Base-by-base conservation (phyloP, 2,113 vertebrate species). In the Promerops cafer region DNA sequence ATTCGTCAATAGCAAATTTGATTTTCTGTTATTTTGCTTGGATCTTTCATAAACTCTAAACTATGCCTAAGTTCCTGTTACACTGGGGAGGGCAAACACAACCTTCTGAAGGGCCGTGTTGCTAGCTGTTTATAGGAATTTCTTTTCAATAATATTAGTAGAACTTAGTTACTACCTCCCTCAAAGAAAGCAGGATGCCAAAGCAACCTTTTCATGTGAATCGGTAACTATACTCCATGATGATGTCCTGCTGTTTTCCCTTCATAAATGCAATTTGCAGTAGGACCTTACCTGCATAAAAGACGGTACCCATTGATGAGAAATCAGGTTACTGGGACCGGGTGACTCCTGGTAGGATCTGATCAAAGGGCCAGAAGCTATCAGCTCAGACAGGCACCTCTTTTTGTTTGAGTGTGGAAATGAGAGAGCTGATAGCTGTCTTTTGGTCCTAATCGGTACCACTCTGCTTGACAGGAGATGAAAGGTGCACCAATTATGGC, bases 391-490 rank as follows among this genome's bases (percentile, higher is more conserved):
- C 97, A 98, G 97, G 95, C 97, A 91, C 84, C 93, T 96, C 98
- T 98, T 83, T 99, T 99, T 98, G 98, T 99, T 98, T 99, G 98
- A 98, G 98, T 97, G 98, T 95, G 98, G 98, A 99, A 99, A 99
- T 98, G 97, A 98, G 98, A 96, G 96, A 98, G 98, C 97, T 98
- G 98, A 98, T 98, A 98, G 98, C 97, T 98, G 98, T 97, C 96
- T 98, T 98, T 98, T 97, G 98, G 98, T 98, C 97, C 97, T 98
- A 98, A 97, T 98, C 97, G 89, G 35, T 94, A 74, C 97, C 94
- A 97, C 96, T 98, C 96, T 98, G 96, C 97, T 98, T 98, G 98
- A 98, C 98, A 98, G 98, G 97, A 99, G 99, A 99, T 99, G 98
- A 99, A 99, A 99, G 98, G 97, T 97, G 97, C 89, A 86, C 98